Percentiles rank a stretch among this genome's conserved stretches.
phyloP scores from a whole-genome alignment of 1,140 invertebrate genomes.

The Samia ricini region DNA sequence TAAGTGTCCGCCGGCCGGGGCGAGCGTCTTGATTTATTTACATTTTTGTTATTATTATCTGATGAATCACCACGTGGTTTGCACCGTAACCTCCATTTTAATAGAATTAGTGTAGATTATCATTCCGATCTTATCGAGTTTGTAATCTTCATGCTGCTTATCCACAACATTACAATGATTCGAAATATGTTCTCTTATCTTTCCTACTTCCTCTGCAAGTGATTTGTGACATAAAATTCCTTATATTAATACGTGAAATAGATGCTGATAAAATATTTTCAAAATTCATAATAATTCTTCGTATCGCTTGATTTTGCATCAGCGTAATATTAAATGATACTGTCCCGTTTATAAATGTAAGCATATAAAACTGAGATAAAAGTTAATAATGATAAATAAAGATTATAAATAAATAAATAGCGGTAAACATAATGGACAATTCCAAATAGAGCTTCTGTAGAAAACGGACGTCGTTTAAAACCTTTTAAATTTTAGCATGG shows the following conservation, averaged over 20 bases:
- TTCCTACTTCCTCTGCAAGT: not conserved
- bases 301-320: too few species aligned
- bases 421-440: too few species aligned
- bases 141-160: not conserved
- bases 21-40: slow-evolving; percentile 5
- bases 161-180: not conserved
- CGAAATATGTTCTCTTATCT: not conserved
- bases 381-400: too few species aligned
- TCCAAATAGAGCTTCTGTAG: too few species aligned
- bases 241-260: not conserved
- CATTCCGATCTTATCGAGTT: not conserved
- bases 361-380: too few species aligned
- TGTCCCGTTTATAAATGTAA: too few species aligned
- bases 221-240: not conserved
- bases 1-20: not conserved
- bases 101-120: not conserved
- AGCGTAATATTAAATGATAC: too few species aligned
- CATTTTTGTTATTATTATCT: not conserved
- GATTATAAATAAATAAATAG: too few species aligned
- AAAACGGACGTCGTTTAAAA: too few species aligned
- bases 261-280: too few species aligned
- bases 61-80: not conserved
- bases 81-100: not conserved
- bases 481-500: too few species aligned
- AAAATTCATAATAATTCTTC: too few species aligned